Evolutionary conservation across 2,113 vertebrate species (phyloP).

Genomic region (Condylura cristata): DNA sequence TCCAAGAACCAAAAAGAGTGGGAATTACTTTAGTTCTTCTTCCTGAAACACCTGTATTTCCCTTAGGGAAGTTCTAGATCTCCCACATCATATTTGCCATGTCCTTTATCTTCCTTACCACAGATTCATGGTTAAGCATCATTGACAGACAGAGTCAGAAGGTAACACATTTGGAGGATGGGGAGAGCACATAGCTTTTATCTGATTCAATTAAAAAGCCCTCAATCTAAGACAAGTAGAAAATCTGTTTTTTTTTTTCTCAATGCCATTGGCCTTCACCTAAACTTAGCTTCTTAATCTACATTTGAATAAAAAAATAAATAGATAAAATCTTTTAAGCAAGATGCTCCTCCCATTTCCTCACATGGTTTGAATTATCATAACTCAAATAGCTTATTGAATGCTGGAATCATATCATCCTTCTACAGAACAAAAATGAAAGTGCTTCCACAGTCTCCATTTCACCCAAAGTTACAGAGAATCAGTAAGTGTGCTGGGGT

Average conservation of each 20-base stretch:
- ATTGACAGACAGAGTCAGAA: neutral
- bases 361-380: neutral
- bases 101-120: neutral
- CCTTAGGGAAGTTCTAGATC: neutral
- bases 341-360: neutral
- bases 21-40: neutral
- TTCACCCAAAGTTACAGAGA: slow-evolving; percentile 44
- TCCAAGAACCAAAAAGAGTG: neutral
- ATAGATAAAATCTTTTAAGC: slow-evolving; percentile 31
- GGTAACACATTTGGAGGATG: neutral
- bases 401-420: neutral
- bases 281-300: slow-evolving; percentile 36
- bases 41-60: neutral
- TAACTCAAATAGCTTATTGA: neutral
- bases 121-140: neutral
- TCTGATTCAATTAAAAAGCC: neutral
- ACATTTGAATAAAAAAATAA: slow-evolving; percentile 38
- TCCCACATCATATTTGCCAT: neutral
- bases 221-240: neutral
- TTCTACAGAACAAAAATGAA: neutral
- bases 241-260: neutral
- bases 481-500: neutral
- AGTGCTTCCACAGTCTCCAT: neutral
- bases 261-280: neutral
- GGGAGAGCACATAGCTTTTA: neutral